A percentile compares a stretch with the other conserved stretches of the same genome.
Conservation (phyloP, 2,113 vertebrate genomes). For the Bubalus kerabau region DNA sequence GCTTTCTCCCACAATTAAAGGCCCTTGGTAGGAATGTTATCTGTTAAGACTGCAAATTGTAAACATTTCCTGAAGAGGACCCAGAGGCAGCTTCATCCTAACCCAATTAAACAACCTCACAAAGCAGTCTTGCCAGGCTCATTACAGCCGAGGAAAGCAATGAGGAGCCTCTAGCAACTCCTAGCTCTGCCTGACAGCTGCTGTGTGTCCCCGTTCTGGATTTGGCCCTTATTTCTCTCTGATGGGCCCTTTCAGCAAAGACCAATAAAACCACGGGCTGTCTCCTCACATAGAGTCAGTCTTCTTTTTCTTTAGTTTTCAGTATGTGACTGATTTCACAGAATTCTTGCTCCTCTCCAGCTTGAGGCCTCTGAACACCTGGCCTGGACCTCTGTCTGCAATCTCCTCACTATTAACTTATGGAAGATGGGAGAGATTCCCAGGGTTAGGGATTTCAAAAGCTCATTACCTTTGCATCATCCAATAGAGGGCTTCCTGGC, state of each 20-base stretch:
- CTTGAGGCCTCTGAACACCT: background rate
- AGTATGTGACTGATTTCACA: background rate
- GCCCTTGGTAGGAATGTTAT: slow-evolving; percentile 8
- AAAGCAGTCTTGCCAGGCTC: slow-evolving; percentile 28
- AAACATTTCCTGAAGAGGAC: slow-evolving; percentile 31
- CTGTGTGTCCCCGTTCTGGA: background rate
- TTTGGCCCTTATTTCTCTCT: background rate
- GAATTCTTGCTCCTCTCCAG: background rate
- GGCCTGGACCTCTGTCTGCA: background rate
- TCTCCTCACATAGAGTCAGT: background rate
- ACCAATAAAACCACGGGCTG: background rate
- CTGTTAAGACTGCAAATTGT: slow-evolving; percentile 20
- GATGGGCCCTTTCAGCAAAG: background rate
- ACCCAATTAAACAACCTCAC: background rate
- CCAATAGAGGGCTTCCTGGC: slow-evolving; percentile 93
- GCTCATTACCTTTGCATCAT: slow-evolving; percentile 90
- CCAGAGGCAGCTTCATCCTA: slow-evolving; percentile 21
- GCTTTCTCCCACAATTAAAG: slow-evolving; percentile 31
- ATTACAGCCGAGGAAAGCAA: background rate
- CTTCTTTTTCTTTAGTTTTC: background rate
- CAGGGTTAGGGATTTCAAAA: background rate
- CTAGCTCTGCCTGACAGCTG: background rate
- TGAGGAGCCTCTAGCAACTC: background rate
- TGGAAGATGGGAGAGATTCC: background rate
- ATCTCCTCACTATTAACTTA: background rate